A percentile compares a stretch with the other conserved stretches of the same genome.
These are phyloP conservation scores for Labia minor DNA, from an alignment of 2,888 invertebrate species.

Conservation along the genomic window DNA sequence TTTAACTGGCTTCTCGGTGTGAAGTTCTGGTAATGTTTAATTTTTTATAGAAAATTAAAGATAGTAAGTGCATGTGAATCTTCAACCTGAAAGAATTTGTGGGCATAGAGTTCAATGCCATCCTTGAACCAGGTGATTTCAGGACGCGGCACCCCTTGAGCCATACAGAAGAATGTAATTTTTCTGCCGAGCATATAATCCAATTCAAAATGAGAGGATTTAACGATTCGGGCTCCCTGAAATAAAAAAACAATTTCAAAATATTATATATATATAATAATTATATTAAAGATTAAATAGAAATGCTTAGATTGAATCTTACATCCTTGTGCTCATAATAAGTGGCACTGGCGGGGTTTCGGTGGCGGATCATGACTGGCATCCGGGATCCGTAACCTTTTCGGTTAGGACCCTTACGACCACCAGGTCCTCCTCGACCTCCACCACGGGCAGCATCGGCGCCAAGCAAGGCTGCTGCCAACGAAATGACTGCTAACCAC, in stretches of 20 bases:
- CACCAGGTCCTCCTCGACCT: constrained; percentile 25
- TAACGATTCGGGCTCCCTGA: constrained; percentile 58
- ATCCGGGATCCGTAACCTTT: constrained; percentile 40
- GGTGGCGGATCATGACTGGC: constrained; percentile 46
- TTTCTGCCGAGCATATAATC: constrained; percentile 64
- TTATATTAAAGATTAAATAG: neutral
- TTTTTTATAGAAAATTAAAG: no score
- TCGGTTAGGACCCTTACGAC: constrained; percentile 20
- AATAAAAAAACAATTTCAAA: constrained; percentile 27
- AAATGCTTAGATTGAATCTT: no score
- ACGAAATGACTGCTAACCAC: neutral
- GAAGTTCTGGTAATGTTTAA: no score
- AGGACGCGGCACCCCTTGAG: constrained; percentile 57
- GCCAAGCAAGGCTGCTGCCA: constrained; percentile 18
- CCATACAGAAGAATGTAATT: constrained; percentile 64
- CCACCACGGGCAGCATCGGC: constrained; percentile 23
- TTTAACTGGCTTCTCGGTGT: no score
- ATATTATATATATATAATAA: no score
- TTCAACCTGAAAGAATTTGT: constrained; percentile 54
- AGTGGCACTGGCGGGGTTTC: constrained; percentile 45
- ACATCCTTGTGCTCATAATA: constrained; percentile 57
- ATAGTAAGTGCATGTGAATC: no score
- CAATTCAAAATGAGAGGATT: constrained; percentile 59
- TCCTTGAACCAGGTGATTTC: constrained; percentile 70
- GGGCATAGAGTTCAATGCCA: constrained; percentile 60